Evolutionary conservation across 1,140 invertebrate genomes (phyloP).

Genomic region (Euborellia annulipes): DNA sequence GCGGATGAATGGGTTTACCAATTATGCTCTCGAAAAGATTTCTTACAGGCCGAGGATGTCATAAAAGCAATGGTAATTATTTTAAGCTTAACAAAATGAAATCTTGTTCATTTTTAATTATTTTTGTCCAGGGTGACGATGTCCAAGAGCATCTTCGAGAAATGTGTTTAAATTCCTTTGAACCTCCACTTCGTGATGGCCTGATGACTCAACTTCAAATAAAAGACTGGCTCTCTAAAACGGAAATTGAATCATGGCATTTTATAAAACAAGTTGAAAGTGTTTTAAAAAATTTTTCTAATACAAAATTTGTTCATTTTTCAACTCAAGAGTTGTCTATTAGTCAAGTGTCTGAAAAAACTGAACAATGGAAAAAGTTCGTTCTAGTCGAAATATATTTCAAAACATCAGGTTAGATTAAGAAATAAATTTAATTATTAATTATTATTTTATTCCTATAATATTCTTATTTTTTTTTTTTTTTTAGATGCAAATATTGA

Average conservation of each 20-base stretch:
- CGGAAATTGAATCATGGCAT: slow-evolving; percentile 35
- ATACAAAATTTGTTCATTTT: slow-evolving; percentile 13
- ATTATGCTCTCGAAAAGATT: too few relatives aligned
- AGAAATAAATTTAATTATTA: background rate
- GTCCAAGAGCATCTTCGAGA: slow-evolving; percentile 35
- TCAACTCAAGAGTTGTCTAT: slow-evolving; percentile 21
- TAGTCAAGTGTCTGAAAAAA: slow-evolving; percentile 20
- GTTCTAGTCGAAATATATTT: slow-evolving; percentile 26
- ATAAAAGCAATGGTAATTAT: too few relatives aligned
- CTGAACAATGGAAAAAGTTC: slow-evolving; percentile 18
- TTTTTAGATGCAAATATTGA: slow-evolving; percentile 23
- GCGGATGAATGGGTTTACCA: too few relatives aligned
- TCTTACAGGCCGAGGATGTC: too few relatives aligned
- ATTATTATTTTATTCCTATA: background rate
- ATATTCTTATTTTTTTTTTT: slow-evolving; percentile 7
- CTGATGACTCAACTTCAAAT: slow-evolving; percentile 38
- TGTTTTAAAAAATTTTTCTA: slow-evolving; percentile 24
- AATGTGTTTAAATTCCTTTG: slow-evolving; percentile 32
- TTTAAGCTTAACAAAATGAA: too few relatives aligned
- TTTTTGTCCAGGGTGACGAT: slow-evolving; percentile 28
- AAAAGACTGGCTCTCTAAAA: slow-evolving; percentile 26
- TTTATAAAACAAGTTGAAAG: slow-evolving; percentile 35
- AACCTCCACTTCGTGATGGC: slow-evolving; percentile 37
- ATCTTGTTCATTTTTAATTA: too few relatives aligned
- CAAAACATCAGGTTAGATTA: slow-evolving; percentile 4